phyloP scores from a whole-genome alignment of 2,888 invertebrate species.

The Phortica magna region DNA sequence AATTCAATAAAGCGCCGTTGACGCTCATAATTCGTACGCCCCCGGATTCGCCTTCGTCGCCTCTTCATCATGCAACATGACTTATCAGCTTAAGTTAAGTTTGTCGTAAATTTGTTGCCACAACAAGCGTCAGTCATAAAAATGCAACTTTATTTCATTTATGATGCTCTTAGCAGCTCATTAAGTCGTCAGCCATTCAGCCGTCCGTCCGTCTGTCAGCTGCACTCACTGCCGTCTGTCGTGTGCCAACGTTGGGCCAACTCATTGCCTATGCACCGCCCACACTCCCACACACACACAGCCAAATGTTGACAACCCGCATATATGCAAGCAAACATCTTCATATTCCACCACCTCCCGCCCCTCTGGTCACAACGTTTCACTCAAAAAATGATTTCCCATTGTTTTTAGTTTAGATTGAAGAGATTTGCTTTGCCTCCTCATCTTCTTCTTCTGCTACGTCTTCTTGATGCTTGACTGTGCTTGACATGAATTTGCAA shows the following conservation, averaged over 20 bases:
- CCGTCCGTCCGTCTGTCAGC: neutral
- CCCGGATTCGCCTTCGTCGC: neutral
- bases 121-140: conserved; percentile 64
- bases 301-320: conserved; percentile 14
- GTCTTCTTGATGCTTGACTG: conserved; percentile 45
- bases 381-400: conserved; percentile 23
- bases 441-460: neutral
- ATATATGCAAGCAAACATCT: conserved; percentile 26
- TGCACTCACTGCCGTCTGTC: neutral
- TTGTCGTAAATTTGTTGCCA: conserved; percentile 49
- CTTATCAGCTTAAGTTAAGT: conserved; percentile 34
- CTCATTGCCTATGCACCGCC: neutral
- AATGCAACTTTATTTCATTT: conserved; percentile 68
- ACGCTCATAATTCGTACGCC: neutral
- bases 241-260: neutral
- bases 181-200: conserved; percentile 55
- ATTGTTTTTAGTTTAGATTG: conserved; percentile 36
- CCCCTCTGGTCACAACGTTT: neutral
- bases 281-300: neutral
- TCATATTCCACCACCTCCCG: neutral
- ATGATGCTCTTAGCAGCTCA: conserved; percentile 70
- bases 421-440: neutral
- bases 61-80: conserved; percentile 44
- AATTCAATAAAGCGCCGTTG: neutral
- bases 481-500: conserved; percentile 70